A percentile compares a stretch with the other conserved stretches of the same genome.
phyloP scores from a whole-genome alignment of 2,113 vertebrate genomes.

The Pelvicachromis taeniatus region DNA sequence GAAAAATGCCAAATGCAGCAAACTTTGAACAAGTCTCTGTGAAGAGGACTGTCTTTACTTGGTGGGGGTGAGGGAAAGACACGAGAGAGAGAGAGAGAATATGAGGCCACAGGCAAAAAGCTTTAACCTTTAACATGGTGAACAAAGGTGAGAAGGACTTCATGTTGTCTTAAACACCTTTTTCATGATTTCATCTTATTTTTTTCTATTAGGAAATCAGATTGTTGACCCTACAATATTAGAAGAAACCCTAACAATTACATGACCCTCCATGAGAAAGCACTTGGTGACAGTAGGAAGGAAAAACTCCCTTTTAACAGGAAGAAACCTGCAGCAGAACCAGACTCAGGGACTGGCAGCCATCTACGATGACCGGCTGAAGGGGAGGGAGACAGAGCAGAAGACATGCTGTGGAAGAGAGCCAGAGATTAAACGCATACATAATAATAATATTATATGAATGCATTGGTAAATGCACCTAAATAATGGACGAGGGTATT shows the following conservation, averaged over 20 bases:
- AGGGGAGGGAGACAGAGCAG: not conserved
- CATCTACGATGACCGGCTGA: not conserved
- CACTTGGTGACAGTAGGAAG: not conserved
- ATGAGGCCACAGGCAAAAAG: not conserved
- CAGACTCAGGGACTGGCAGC: not conserved
- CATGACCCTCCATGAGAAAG: not conserved
- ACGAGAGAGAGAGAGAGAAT: not conserved
- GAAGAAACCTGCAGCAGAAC: not conserved
- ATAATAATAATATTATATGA: not conserved
- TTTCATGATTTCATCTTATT: not conserved
- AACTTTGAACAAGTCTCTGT: not conserved
- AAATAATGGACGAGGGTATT: not conserved
- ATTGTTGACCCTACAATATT: not conserved
- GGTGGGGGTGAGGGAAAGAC: not conserved
- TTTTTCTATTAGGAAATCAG: not conserved
- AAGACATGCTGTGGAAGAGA: not conserved
- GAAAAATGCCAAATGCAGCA: not conserved
- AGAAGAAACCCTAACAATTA: not conserved
- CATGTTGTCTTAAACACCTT: not conserved
- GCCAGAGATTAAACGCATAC: not conserved
- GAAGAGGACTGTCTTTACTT: not conserved
- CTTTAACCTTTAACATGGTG: not conserved
- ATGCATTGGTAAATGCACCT: not conserved
- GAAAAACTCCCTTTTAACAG: not conserved
- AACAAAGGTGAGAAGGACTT: not conserved